These are phyloP conservation scores for Ochropleura leucogaster DNA, from an alignment of 2,888 invertebrate genomes.

Conservation along the genomic window DNA sequence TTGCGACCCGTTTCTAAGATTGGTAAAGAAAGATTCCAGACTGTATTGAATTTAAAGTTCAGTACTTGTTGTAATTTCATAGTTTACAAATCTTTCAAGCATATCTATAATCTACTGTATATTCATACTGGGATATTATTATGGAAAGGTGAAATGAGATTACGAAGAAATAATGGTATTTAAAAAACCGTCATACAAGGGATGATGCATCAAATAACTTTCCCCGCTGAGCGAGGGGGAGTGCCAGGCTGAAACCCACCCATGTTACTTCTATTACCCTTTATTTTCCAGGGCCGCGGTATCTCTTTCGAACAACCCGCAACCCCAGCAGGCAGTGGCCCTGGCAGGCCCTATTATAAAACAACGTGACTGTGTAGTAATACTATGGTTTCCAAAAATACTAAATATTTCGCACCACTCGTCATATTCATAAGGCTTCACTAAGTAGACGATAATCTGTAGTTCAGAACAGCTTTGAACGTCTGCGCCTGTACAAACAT, in stretches of 20 bases:
- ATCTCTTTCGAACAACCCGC: too few relatives aligned
- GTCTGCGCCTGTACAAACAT: constrained; percentile 9
- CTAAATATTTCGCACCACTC: not conserved
- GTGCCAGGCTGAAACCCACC: too few relatives aligned
- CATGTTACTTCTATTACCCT: too few relatives aligned
- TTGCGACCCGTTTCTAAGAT: constrained; percentile 53
- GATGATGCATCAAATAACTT: not conserved
- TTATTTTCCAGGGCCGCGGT: too few relatives aligned
- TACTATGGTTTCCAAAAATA: not conserved
- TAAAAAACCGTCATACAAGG: not conserved
- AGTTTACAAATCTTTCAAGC: constrained; percentile 19
- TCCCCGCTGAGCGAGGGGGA: too few relatives aligned
- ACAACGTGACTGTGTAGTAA: too few relatives aligned
- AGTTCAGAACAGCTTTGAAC: constrained; percentile 20
- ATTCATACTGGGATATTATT: not conserved
- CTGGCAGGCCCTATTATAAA: not conserved
- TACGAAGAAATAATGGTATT: not conserved
- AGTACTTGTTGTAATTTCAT: constrained; percentile 46
- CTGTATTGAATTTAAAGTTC: constrained; percentile 61
- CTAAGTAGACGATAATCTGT: constrained; percentile 13
- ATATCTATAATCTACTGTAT: constrained; percentile 24
- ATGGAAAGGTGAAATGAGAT: not conserved
- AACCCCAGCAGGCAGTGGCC: too few relatives aligned
- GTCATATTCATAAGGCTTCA: constrained; percentile 2
- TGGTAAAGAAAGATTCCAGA: constrained; percentile 51